Evolutionary conservation across 2,888 invertebrate genomes (phyloP).

Genomic region (Agrilus mali): DNA sequence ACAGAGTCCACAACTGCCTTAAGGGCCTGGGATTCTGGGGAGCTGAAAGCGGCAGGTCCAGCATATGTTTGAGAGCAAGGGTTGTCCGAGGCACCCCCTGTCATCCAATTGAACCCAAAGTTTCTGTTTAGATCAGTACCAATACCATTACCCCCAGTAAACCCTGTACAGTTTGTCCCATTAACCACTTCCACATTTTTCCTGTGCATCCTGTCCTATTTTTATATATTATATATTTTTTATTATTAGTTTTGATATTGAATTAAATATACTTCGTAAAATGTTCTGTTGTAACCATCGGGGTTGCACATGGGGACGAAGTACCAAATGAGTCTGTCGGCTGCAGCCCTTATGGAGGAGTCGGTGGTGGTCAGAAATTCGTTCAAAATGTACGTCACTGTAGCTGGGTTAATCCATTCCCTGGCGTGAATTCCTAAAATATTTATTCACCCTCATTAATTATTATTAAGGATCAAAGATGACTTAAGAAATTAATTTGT

Average conservation of each 20-base stretch:
- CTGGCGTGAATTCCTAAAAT: too few species aligned
- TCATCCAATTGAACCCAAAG: conserved; percentile 57
- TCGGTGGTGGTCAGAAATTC: conserved; percentile 51
- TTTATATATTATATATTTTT: conserved; percentile 7
- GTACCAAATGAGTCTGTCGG: conserved; percentile 61
- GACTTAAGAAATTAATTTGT: too few species aligned
- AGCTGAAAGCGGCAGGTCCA: conserved; percentile 53
- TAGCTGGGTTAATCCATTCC: conserved; percentile 25
- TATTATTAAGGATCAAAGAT: too few species aligned
- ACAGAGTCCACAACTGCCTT: conserved; percentile 38
- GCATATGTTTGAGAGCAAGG: conserved; percentile 48
- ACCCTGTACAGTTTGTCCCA: not conserved
- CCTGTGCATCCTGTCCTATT: conserved; percentile 53
- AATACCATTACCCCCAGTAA: conserved; percentile 24
- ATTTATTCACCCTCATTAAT: too few species aligned
- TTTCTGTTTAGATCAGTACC: conserved; percentile 70
- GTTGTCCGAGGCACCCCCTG: conserved; percentile 39
- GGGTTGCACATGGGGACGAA: conserved; percentile 61
- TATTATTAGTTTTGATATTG: too few species aligned
- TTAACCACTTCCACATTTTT: conserved; percentile 45
- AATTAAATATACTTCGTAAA: conserved; percentile 41
- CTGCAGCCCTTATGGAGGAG: conserved; percentile 40
- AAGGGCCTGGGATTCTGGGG: conserved; percentile 44
- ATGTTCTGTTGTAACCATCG: conserved; percentile 58
- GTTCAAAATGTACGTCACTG: conserved; percentile 43